Evolutionary conservation across 2,888 invertebrate genomes (phyloP).

Genomic region (Barypeithes pellucidus): DNA sequence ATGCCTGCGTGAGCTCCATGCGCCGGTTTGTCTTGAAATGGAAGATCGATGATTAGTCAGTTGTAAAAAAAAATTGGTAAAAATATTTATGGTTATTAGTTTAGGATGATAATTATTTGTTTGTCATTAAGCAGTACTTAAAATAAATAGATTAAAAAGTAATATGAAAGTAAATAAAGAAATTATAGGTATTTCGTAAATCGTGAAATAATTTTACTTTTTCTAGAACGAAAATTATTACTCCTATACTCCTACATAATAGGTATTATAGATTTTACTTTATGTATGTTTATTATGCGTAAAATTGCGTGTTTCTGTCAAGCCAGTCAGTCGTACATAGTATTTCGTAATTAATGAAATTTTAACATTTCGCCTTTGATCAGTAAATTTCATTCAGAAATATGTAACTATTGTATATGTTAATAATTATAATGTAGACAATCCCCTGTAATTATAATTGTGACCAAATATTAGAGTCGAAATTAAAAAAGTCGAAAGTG

Average conservation of each 20-base stretch:
- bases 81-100: too few species aligned
- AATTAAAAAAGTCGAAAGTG: too few species aligned
- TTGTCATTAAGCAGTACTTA: constrained; percentile 6
- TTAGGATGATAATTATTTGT: neutral
- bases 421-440: too few species aligned
- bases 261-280: constrained; percentile 5
- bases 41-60: constrained; percentile 53
- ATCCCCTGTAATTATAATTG: too few species aligned
- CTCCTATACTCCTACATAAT: neutral
- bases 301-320: constrained; percentile 12
- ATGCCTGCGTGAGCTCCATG: constrained; percentile 64
- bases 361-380: neutral
- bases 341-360: constrained; percentile 11
- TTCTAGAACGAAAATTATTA: neutral
- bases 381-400: constrained; percentile 6
- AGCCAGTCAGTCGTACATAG: constrained; percentile 2
- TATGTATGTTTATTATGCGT: neutral
- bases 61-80: too few species aligned
- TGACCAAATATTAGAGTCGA: too few species aligned
- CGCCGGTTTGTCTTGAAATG: constrained; percentile 60
- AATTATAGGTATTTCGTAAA: neutral
- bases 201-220: neutral
- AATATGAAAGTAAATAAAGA: constrained; percentile 9
- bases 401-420: too few species aligned
- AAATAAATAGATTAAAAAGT: constrained; percentile 7